phyloP scores from a whole-genome alignment of 2,888 invertebrate genomes.

The Nymphalis polychloros region DNA sequence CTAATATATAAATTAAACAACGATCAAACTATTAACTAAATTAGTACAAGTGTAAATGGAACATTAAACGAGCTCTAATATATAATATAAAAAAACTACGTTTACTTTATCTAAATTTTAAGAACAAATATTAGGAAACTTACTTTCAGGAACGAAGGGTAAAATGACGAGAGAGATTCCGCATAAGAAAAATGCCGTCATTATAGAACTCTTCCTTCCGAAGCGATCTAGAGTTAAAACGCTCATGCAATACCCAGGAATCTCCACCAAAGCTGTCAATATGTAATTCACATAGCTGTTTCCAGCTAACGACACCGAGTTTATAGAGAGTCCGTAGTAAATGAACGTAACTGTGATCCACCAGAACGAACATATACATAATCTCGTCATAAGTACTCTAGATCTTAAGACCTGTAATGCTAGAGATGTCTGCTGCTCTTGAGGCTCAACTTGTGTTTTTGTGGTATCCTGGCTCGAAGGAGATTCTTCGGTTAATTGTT shows the following conservation, averaged over 20 bases:
- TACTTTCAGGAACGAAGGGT: slow-evolving; percentile 81
- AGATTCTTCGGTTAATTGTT: slow-evolving; percentile 45
- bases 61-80: too few relatives aligned
- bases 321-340: slow-evolving; percentile 90
- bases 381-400: slow-evolving; percentile 75
- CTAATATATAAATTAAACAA: too few relatives aligned
- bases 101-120: not conserved
- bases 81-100: too few relatives aligned
- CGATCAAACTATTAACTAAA: too few relatives aligned
- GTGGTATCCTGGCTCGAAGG: slow-evolving; percentile 21
- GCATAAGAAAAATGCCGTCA: slow-evolving; percentile 81
- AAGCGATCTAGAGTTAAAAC: slow-evolving; percentile 81
- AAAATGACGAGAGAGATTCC: slow-evolving; percentile 79
- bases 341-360: slow-evolving; percentile 90
- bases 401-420: slow-evolving; percentile 62
- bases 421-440: slow-evolving; percentile 44
- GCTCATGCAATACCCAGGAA: slow-evolving; percentile 84
- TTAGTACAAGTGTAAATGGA: too few relatives aligned
- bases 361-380: slow-evolving; percentile 86
- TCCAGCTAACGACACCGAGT: slow-evolving; percentile 87
- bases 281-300: slow-evolving; percentile 90
- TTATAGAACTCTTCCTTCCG: slow-evolving; percentile 82
- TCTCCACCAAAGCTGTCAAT: slow-evolving; percentile 83
- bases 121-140: slow-evolving; percentile 41
- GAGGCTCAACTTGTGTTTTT: slow-evolving; percentile 9